A percentile compares a stretch with the other conserved stretches of the same genome.
Conservation (phyloP, 2,797 vertebrate species). For the Crenichthys baileyi region DNA sequence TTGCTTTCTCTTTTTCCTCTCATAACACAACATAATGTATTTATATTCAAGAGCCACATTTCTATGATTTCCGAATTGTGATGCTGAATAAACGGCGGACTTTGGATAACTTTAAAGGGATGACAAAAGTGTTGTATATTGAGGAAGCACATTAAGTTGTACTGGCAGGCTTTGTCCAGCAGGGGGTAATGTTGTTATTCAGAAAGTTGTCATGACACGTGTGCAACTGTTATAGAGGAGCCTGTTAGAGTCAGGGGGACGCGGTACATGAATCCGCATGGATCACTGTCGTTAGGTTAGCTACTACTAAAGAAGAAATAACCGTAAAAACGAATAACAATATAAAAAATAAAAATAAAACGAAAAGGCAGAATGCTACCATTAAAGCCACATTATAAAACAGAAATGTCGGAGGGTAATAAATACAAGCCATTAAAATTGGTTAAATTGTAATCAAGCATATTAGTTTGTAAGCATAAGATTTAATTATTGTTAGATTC, state of each 20-base stretch:
- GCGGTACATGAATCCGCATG: slow-evolving; percentile 41
- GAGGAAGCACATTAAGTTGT: slow-evolving; percentile 24
- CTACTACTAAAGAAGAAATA: background rate
- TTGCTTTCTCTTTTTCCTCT: background rate
- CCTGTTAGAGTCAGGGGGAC: slow-evolving; percentile 10
- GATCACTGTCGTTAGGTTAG: slow-evolving; percentile 42
- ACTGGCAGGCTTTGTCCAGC: slow-evolving; percentile 53
- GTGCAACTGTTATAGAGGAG: background rate
- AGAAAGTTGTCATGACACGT: slow-evolving; percentile 9
- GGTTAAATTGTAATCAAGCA: background rate
- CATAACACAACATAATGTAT: background rate
- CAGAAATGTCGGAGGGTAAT: too few species aligned
- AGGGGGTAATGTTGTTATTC: slow-evolving; percentile 69
- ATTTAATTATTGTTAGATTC: background rate
- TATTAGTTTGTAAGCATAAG: background rate
- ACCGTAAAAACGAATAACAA: background rate
- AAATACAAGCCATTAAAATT: too few species aligned
- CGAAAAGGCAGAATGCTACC: too few species aligned
- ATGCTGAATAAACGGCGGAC: background rate
- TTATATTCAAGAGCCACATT: background rate
- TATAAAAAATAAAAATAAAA: too few species aligned
- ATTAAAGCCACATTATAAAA: too few species aligned
- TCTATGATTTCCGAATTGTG: background rate
- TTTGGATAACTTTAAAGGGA: background rate
- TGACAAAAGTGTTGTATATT: background rate